Evolutionary conservation across 2,113 vertebrate species (phyloP).

Genomic region (Heloderma charlesbogerti): DNA sequence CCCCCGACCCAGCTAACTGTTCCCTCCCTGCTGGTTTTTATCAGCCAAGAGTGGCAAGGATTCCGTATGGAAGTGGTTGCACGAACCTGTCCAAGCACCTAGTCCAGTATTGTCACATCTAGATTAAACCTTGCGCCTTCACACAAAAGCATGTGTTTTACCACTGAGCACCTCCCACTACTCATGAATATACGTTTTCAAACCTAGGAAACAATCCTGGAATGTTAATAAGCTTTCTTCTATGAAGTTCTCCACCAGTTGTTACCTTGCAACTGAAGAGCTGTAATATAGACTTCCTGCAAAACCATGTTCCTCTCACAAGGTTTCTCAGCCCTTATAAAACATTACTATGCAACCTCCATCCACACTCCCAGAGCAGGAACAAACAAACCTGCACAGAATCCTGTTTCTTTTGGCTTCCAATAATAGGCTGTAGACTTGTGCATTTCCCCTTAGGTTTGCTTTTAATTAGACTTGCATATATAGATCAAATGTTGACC

Average conservation of each 20-base stretch:
- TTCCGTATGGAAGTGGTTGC: too few relatives aligned
- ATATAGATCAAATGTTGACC: background rate
- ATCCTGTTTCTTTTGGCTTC: background rate
- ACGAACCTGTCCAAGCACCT: too few relatives aligned
- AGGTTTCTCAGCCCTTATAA: background rate
- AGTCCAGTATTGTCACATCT: background rate
- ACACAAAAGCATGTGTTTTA: background rate
- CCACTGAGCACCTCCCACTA: background rate
- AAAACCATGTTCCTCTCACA: background rate
- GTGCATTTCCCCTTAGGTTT: background rate
- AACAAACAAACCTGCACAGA: background rate
- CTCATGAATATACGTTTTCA: background rate
- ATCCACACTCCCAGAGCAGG: background rate
- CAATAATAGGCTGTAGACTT: background rate
- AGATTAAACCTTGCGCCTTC: background rate
- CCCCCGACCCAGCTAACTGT: too few relatives aligned
- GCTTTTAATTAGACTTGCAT: background rate
- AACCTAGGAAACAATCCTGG: background rate
- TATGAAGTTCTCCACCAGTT: background rate
- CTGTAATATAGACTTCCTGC: background rate
- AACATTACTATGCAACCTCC: background rate
- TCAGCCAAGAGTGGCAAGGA: too few relatives aligned
- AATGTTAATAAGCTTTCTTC: background rate
- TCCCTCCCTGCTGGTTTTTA: too few relatives aligned
- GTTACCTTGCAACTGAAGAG: background rate